Percentiles rank a stretch among this genome's conserved stretches.
These are phyloP conservation scores for Artemisiospiza belli DNA, from an alignment of 2,113 vertebrate species.

Conservation along the genomic window DNA sequence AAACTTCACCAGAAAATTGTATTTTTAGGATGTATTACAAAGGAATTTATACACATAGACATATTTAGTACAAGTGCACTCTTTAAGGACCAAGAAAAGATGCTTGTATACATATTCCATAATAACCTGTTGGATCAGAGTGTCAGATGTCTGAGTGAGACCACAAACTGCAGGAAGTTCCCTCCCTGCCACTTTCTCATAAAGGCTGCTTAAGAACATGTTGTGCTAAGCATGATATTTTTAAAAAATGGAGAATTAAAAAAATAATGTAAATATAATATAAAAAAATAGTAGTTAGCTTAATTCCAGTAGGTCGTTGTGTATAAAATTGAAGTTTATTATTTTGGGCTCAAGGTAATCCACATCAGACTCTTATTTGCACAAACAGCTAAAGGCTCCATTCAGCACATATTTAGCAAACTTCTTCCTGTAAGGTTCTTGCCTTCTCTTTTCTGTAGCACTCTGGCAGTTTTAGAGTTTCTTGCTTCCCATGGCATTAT, in stretches of 20 bases:
- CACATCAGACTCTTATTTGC: background rate
- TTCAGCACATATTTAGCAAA: background rate
- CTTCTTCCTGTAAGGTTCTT: background rate
- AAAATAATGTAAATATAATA: background rate
- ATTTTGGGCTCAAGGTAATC: background rate
- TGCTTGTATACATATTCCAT: background rate
- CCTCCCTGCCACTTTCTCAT: background rate
- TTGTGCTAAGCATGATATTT: background rate
- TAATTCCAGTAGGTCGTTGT: background rate
- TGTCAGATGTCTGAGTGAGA: background rate
- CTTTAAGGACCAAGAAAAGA: background rate
- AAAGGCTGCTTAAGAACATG: background rate
- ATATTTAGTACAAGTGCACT: background rate
- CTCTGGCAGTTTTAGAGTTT: background rate
- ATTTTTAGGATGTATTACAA: background rate
- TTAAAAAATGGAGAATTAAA: background rate
- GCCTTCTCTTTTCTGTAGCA: background rate
- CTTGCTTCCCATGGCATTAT: background rate
- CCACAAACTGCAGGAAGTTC: slow-evolving; percentile 8
- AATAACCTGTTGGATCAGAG: background rate
- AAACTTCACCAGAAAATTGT: background rate
- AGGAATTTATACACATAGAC: background rate
- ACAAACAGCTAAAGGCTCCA: background rate
- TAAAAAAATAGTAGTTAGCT: background rate
- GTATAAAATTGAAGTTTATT: background rate